phyloP scores from a whole-genome alignment of 2,113 vertebrate species.

The Brachypodius melanocephalos region DNA sequence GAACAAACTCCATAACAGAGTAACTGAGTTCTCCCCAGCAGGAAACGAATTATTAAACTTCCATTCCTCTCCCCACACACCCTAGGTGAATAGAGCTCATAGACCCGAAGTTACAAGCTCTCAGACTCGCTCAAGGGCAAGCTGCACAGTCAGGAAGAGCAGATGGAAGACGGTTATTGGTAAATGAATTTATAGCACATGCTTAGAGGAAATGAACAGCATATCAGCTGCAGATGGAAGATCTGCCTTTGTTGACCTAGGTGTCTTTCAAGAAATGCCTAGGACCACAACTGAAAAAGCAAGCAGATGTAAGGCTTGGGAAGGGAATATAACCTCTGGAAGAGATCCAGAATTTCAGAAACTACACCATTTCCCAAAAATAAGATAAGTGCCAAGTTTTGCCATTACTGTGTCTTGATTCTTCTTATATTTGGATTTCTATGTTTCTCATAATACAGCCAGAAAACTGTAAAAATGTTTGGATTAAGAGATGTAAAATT shows the following conservation, averaged over 20 bases:
- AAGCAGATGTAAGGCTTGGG: background rate
- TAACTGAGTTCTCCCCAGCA: background rate
- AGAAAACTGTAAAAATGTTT: background rate
- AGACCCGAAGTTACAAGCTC: background rate
- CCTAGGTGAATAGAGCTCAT: background rate
- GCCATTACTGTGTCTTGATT: background rate
- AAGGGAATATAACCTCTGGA: background rate
- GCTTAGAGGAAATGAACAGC: background rate
- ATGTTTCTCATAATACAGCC: background rate
- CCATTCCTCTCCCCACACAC: background rate
- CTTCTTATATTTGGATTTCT: background rate
- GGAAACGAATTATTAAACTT: background rate
- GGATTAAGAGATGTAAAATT: background rate
- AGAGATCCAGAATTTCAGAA: background rate
- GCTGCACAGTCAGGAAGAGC: background rate
- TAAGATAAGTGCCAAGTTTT: background rate
- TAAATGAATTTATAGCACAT: background rate
- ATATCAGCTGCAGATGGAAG: background rate
- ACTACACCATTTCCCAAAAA: background rate
- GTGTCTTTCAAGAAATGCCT: background rate
- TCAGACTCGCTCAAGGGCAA: background rate
- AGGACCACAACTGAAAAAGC: background rate
- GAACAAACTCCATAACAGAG: background rate
- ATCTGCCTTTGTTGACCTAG: background rate
- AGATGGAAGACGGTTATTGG: background rate